Conservation (phyloP, 30 jellyfish, hydroid and myxozoan genomes). For the Rhopilema esculentum region DNA sequence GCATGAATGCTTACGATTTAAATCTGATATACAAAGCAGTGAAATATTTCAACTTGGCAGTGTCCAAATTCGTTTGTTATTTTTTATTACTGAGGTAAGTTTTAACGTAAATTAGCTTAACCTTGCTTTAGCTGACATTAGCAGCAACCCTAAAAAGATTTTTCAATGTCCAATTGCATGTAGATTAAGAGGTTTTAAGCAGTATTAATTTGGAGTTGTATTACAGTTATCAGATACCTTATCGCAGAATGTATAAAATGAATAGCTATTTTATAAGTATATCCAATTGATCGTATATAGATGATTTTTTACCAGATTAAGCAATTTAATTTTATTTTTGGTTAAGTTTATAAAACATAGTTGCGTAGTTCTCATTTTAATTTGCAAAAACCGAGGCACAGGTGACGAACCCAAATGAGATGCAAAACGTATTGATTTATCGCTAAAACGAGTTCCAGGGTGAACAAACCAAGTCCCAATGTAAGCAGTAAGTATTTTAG, state of each 20-base stretch:
- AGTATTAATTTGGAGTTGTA: not conserved
- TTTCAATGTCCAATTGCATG: not conserved
- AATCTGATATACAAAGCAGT: no score
- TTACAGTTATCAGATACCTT: not conserved
- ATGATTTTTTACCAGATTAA: constrained; percentile 4
- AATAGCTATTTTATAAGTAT: constrained; percentile 20
- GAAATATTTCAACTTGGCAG: no score
- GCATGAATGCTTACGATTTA: no score
- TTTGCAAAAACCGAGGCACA: no score
- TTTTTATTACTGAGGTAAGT: not conserved
- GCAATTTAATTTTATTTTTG: not conserved
- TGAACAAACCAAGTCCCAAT: no score
- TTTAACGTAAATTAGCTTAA: not conserved
- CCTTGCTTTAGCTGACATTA: not conserved
- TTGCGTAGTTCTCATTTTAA: not conserved
- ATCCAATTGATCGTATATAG: not conserved
- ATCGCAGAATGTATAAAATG: constrained; percentile 15
- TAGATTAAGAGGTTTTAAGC: not conserved
- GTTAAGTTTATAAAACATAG: not conserved
- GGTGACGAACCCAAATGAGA: no score
- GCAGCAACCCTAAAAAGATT: not conserved
- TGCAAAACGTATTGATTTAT: no score
- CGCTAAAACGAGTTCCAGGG: no score
- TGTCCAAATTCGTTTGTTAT: no score
- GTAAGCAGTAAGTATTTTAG: no score